phyloP scores from a whole-genome alignment of 2,113 vertebrate species.

The Cichladusa arquata region DNA sequence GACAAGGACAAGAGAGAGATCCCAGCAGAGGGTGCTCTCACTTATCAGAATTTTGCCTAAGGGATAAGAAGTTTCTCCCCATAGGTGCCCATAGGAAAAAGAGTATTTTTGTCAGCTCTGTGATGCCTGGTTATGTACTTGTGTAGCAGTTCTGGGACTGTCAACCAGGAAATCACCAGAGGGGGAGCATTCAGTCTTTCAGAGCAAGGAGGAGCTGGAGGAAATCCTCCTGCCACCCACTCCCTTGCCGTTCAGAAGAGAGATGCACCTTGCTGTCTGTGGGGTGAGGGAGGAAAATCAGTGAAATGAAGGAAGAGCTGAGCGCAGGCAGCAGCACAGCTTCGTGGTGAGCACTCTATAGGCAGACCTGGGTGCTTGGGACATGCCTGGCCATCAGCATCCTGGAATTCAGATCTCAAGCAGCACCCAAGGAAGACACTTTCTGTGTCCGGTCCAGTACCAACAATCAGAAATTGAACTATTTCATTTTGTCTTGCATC shows the following conservation, averaged over 20 bases:
- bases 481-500: background rate
- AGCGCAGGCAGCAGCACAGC: background rate
- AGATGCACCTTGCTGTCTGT: background rate
- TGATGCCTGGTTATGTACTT: background rate
- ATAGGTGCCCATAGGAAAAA: background rate
- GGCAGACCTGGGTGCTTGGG: background rate
- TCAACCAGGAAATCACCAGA: background rate
- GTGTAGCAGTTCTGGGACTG: background rate
- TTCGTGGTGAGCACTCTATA: accelerated
- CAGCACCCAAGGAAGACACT: background rate
- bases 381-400: background rate
- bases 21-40: background rate
- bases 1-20: background rate
- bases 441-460: background rate
- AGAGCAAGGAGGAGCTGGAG: background rate
- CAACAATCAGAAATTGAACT: background rate
- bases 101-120: background rate
- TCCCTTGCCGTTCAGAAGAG: background rate
- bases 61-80: background rate
- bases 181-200: background rate
- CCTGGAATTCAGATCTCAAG: background rate
- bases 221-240: background rate
- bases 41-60: background rate
- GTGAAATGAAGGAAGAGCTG: accelerated
- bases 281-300: background rate